Evolutionary conservation across 1,140 invertebrate genomes (phyloP).

Genomic region (Theocolax elegans): DNA sequence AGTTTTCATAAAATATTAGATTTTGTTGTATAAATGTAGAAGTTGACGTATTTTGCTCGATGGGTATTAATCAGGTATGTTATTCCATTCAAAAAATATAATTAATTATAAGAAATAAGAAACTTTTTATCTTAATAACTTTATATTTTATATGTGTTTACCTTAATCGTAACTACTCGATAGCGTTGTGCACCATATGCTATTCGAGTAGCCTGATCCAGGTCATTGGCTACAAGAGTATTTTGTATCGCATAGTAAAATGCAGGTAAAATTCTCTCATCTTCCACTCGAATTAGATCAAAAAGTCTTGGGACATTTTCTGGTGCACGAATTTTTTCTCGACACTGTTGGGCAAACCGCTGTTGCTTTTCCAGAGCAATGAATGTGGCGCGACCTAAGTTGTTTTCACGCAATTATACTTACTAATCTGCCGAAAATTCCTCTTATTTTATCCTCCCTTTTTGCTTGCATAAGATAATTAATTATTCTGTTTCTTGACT

Average conservation of each 20-base stretch:
- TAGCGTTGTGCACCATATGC: conserved; percentile 83
- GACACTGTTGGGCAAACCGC: conserved; percentile 66
- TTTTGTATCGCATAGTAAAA: conserved; percentile 92
- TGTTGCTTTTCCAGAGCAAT: conserved; percentile 82
- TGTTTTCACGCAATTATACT: conserved; percentile 79
- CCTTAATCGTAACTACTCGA: conserved; percentile 83
- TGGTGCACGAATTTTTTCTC: conserved; percentile 71
- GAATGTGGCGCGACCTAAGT: conserved; percentile 80
- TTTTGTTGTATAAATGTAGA: too few species aligned
- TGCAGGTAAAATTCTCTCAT: conserved; percentile 81
- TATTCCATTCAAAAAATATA: too few species aligned
- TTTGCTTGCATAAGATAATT: conserved; percentile 90
- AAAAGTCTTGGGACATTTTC: conserved; percentile 90
- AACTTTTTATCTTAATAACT: too few species aligned
- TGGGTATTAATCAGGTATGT: too few species aligned
- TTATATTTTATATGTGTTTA: too few species aligned
- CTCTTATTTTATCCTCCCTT: conserved; percentile 78
- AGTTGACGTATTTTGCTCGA: too few species aligned
- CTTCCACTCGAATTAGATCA: conserved; percentile 87
- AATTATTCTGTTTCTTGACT: conserved; percentile 80
- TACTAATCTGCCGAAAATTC: conserved; percentile 89
- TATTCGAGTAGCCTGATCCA: conserved; percentile 91
- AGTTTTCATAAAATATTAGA: too few species aligned
- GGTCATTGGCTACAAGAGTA: conserved; percentile 87
- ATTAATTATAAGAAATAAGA: neutral